phyloP scores from a whole-genome alignment of 2,888 invertebrate species.

The Dione vanillae region DNA sequence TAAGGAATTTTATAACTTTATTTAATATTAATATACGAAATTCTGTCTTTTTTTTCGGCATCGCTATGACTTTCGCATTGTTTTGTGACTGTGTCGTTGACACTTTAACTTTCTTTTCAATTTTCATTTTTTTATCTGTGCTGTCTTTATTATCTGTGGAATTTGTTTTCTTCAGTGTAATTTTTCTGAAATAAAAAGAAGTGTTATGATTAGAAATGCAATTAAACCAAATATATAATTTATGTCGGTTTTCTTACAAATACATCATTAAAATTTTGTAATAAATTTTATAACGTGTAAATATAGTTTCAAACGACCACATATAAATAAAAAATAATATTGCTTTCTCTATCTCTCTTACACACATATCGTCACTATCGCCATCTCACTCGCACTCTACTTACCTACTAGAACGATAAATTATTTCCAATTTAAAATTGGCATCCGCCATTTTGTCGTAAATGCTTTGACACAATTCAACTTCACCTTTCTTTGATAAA shows the following conservation, averaged over 20 bases:
- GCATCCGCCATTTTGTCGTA: conserved; percentile 3
- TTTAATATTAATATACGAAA: conserved; percentile 20
- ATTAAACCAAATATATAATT: too few relatives aligned
- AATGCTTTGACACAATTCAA: conserved; percentile 10
- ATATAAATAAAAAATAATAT: not conserved
- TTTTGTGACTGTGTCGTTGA: not conserved
- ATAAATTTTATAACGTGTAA: too few relatives aligned
- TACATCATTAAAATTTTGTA: too few relatives aligned
- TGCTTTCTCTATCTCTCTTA: not conserved
- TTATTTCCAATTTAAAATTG: not conserved
- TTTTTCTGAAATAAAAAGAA: conserved; percentile 7
- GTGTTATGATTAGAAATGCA: not conserved
- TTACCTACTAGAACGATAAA: conserved; percentile 7
- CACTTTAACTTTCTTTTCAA: not conserved
- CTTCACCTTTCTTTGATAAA: not conserved
- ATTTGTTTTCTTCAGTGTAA: conserved; percentile 12
- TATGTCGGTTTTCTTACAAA: too few relatives aligned
- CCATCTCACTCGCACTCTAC: not conserved
- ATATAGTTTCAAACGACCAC: not conserved
- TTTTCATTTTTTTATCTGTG: not conserved
- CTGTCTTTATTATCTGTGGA: not conserved
- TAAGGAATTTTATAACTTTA: not conserved
- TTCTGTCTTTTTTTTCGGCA: conserved; percentile 5
- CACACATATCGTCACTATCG: not conserved
- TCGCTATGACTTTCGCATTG: not conserved